Percentiles rank a stretch among this genome's conserved stretches.
phyloP scores from a whole-genome alignment of 1,140 invertebrate species.

The Leptinotarsa texana region DNA sequence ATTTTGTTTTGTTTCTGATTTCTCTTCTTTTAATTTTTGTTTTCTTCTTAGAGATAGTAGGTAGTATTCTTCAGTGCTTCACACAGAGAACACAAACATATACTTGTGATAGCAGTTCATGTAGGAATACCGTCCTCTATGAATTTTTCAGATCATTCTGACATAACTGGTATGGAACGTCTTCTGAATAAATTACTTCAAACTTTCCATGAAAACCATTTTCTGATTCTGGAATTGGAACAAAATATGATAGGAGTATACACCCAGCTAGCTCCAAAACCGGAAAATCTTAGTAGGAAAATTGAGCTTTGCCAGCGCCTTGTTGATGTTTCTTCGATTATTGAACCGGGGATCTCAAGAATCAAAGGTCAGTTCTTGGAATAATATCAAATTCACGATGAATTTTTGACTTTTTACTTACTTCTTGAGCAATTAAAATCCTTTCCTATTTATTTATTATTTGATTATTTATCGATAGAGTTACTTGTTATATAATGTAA shows the following conservation, averaged over 20 bases:
- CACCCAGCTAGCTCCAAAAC: slow-evolving; percentile 58
- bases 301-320: slow-evolving; percentile 69
- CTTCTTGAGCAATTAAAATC: too few relatives aligned
- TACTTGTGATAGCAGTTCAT: too few relatives aligned
- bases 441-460: too few relatives aligned
- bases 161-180: slow-evolving; percentile 58
- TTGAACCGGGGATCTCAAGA: slow-evolving; percentile 76
- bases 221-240: slow-evolving; percentile 66
- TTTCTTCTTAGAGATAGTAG: too few relatives aligned
- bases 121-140: background rate
- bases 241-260: slow-evolving; percentile 67
- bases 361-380: slow-evolving; percentile 61
- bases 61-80: too few relatives aligned
- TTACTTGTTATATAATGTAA: too few relatives aligned
- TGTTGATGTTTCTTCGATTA: slow-evolving; percentile 64
- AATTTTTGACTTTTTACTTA: too few relatives aligned
- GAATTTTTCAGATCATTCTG: slow-evolving; percentile 43
- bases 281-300: slow-evolving; percentile 65
- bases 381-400: too few relatives aligned
- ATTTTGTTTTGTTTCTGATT: too few relatives aligned
- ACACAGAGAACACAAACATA: too few relatives aligned
- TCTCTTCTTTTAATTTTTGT: too few relatives aligned
- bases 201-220: slow-evolving; percentile 68
- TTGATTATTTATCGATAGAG: too few relatives aligned
- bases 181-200: slow-evolving; percentile 63